Percentiles rank a stretch among this genome's conserved stretches.
phyloP scores from a whole-genome alignment of 2,797 vertebrate genomes.

The Argyrosomus regius region DNA sequence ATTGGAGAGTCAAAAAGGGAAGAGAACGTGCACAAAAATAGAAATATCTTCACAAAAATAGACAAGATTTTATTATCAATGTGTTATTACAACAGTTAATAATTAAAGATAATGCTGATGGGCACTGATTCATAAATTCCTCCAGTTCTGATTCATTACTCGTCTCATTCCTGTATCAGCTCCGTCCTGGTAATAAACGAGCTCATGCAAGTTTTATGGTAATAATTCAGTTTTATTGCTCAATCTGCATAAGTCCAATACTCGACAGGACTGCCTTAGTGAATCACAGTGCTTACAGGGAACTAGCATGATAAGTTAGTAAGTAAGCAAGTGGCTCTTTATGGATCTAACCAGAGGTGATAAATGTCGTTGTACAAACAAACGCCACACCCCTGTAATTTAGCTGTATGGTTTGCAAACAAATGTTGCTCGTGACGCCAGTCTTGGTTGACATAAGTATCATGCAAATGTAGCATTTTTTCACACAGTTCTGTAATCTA shows the following conservation, averaged over 20 bases:
- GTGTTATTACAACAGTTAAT: neutral
- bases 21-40: neutral
- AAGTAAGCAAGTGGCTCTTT: no score
- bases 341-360: no score
- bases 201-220: neutral
- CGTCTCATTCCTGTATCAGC: neutral
- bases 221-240: constrained; percentile 1
- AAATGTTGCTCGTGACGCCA: neutral
- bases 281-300: neutral
- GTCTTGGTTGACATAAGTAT: neutral
- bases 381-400: neutral
- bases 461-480: neutral
- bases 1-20: neutral
- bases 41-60: no score
- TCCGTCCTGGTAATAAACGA: neutral
- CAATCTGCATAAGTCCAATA: neutral
- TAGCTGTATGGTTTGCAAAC: neutral
- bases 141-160: neutral
- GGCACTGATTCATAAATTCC: neutral
- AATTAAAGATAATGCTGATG: neutral
- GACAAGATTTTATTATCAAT: no score
- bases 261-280: neutral
- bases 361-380: neutral
- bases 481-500: no score
- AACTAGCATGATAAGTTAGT: neutral